These are phyloP conservation scores for Cordilura impudica DNA, from an alignment of 2,888 invertebrate species.

Conservation along the genomic window DNA sequence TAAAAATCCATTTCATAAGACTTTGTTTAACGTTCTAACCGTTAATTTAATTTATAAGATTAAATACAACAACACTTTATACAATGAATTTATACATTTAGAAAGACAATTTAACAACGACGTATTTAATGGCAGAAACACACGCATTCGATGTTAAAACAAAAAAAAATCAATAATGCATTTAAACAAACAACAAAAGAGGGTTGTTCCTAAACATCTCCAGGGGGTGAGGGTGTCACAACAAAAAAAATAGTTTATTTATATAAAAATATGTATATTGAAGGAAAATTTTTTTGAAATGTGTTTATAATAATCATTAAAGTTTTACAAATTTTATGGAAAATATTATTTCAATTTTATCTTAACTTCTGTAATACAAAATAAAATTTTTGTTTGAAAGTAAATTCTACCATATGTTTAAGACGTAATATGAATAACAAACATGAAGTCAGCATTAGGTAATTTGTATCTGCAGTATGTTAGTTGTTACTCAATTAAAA, in stretches of 20 bases:
- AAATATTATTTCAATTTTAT: neutral
- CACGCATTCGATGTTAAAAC: conserved; percentile 5
- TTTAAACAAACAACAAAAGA: conserved; percentile 27
- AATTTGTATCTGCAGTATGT: neutral
- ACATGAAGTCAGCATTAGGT: neutral
- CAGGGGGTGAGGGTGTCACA: conserved; percentile 25
- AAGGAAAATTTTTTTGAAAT: neutral
- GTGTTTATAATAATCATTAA: too few species aligned
- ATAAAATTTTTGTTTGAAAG: neutral
- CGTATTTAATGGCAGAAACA: conserved; percentile 32
- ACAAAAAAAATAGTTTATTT: conserved; percentile 11
- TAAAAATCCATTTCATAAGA: conserved; percentile 71
- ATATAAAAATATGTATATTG: neutral
- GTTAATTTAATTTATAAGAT: conserved; percentile 29
- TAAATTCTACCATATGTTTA: conserved; percentile 27
- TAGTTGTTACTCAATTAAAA: conserved; percentile 21
- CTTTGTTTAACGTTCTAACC: neutral
- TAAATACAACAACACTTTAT: conserved; percentile 32
- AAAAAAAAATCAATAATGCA: conserved; percentile 51
- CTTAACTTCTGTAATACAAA: neutral
- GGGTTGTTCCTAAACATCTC: conserved; percentile 38
- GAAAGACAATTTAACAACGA: conserved; percentile 10
- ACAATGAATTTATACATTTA: neutral
- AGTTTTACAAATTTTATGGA: neutral
- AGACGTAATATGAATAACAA: conserved; percentile 27